phyloP scores from a whole-genome alignment of 1,140 invertebrate species.

The Drosophila albomicans region DNA sequence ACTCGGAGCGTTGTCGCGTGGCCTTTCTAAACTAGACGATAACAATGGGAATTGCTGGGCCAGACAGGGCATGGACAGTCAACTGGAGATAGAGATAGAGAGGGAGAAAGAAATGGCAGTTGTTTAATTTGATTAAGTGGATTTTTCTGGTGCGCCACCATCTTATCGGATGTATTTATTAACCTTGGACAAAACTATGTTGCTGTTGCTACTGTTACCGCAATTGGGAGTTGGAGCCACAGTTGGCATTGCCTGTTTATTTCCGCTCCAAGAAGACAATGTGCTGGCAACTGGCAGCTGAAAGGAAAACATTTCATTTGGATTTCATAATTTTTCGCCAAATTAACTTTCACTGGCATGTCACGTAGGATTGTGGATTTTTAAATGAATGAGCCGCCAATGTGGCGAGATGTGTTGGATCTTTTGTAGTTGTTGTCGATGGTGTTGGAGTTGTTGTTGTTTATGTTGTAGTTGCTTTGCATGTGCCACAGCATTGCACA shows the following conservation, averaged over 20 bases:
- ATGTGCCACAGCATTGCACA: conserved; percentile 40
- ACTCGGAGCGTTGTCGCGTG: conserved; percentile 14
- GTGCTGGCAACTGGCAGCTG: conserved; percentile 54
- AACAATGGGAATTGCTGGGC: conserved; percentile 69
- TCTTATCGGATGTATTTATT: conserved; percentile 54
- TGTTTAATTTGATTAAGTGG: conserved; percentile 62
- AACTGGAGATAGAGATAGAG: conserved; percentile 24
- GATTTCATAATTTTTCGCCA: conserved; percentile 77
- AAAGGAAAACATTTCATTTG: conserved; percentile 76
- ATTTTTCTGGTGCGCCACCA: conserved; percentile 40
- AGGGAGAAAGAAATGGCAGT: conserved; percentile 44
- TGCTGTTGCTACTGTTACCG: background rate
- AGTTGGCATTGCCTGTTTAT: conserved; percentile 27
- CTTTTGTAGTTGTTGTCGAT: too few relatives aligned
- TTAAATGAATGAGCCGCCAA: conserved; percentile 32
- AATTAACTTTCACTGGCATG: conserved; percentile 79
- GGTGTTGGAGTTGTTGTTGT: too few relatives aligned
- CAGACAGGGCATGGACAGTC: conserved; percentile 28
- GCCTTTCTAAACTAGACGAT: conserved; percentile 69
- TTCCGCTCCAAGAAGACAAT: conserved; percentile 55
- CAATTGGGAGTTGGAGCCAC: conserved; percentile 12
- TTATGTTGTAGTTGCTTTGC: conserved; percentile 23
- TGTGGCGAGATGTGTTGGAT: conserved; percentile 33
- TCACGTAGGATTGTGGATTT: conserved; percentile 70
- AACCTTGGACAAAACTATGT: conserved; percentile 40